Evolutionary conservation across 2,797 vertebrate species (phyloP).

Genomic region (Rhabdomys pumilio): DNA sequence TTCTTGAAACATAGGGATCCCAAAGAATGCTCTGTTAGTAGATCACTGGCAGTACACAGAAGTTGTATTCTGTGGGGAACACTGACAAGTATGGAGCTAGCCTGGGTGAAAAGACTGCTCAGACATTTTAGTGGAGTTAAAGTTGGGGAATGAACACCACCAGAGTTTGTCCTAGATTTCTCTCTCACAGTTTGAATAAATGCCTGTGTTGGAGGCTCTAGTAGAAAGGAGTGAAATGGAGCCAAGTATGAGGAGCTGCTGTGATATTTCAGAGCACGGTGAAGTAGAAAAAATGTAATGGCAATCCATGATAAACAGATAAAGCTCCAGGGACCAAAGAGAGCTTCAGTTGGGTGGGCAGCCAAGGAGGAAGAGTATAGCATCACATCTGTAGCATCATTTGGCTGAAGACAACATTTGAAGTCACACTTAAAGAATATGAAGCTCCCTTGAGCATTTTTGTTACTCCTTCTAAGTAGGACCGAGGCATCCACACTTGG

Average conservation of each 20-base stretch:
- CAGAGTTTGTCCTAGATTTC: not conserved
- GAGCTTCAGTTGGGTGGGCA: not conserved
- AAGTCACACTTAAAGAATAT: not conserved
- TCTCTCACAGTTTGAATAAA: not conserved
- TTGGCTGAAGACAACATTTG: not conserved
- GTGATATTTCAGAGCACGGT: not conserved
- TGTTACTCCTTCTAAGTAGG: too few relatives aligned
- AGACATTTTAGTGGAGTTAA: not conserved
- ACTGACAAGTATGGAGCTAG: not conserved
- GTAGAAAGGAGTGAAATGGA: not conserved
- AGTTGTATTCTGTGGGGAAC: not conserved
- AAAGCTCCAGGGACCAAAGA: not conserved
- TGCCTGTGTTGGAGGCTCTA: not conserved
- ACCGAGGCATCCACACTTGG: too few relatives aligned
- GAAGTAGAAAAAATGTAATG: not conserved
- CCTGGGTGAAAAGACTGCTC: not conserved
- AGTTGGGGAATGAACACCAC: not conserved
- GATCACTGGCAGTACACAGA: not conserved
- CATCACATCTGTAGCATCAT: not conserved
- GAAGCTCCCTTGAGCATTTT: not conserved
- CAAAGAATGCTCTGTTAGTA: constrained; percentile 16
- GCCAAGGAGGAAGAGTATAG: not conserved
- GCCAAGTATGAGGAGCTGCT: not conserved
- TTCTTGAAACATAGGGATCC: not conserved
- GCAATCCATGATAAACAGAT: not conserved